A percentile compares a stretch with the other conserved stretches of the same genome.
Conservation (phyloP, 1,140 invertebrate species). For the Pseudomyrmex gracilis region DNA sequence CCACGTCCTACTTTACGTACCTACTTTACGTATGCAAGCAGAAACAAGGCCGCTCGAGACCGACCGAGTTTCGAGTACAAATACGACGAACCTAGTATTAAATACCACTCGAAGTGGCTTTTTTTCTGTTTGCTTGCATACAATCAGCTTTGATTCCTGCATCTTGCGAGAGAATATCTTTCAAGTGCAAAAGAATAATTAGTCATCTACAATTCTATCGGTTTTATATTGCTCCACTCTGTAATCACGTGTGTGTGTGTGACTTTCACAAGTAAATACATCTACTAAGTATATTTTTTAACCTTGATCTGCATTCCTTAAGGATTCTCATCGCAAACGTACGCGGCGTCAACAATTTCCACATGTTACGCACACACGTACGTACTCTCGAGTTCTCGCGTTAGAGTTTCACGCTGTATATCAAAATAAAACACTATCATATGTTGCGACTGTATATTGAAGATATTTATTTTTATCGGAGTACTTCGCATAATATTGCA, state of each 20-base stretch:
- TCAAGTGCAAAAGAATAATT: background rate
- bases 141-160: background rate
- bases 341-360: conserved; percentile 28
- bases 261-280: conserved; percentile 10
- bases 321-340: background rate
- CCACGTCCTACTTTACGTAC: conserved; percentile 33
- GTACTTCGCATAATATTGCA: background rate
- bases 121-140: no score
- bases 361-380: background rate
- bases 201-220: background rate
- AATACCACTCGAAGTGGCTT: conserved; percentile 3
- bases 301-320: conserved; percentile 29
- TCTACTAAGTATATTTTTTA: conserved; percentile 30
- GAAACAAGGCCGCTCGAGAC: conserved; percentile 27
- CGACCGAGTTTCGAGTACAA: conserved; percentile 1
- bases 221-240: conserved; percentile 13
- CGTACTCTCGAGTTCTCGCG: background rate
- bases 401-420: conserved; percentile 1
- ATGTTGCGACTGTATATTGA: background rate
- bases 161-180: no score
- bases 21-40: conserved; percentile 4
- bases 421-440: conserved; percentile 16
- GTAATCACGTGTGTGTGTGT: background rate
- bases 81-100: background rate
- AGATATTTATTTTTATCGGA: conserved; percentile 18